Evolutionary conservation across 2,888 invertebrate genomes (phyloP).

Genomic region (Germaria angustata): DNA sequence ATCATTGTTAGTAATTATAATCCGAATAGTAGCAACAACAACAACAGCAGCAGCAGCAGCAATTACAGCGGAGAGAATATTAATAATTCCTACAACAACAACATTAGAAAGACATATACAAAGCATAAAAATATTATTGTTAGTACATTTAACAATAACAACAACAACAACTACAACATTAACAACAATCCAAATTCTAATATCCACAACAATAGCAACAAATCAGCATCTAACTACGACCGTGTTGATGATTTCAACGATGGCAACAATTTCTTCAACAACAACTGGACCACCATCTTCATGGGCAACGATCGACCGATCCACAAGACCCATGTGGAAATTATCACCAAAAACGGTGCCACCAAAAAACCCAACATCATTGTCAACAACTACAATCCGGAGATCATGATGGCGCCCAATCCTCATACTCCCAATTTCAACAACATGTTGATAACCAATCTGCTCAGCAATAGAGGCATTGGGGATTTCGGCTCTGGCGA

Average conservation of each 20-base stretch:
- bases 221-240: conserved; percentile 47
- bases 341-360: conserved; percentile 84
- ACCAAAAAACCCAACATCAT: conserved; percentile 84
- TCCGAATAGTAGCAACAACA: conserved; percentile 76
- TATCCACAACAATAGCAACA: conserved; percentile 21
- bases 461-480: conserved; percentile 73
- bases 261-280: conserved; percentile 74
- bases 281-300: conserved; percentile 76
- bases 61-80: conserved; percentile 40
- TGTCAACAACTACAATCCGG: conserved; percentile 82
- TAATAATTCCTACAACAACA: conserved; percentile 57
- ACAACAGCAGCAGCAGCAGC: conserved; percentile 69
- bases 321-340: conserved; percentile 85
- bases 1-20: conserved; percentile 79
- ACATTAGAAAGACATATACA: conserved; percentile 76
- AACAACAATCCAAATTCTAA: conserved; percentile 47
- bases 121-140: conserved; percentile 79
- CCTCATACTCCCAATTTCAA: conserved; percentile 77
- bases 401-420: conserved; percentile 77
- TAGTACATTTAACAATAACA: conserved; percentile 74
- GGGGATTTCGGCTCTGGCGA: conserved; percentile 65
- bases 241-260: conserved; percentile 68
- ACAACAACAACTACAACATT: conserved; percentile 68
- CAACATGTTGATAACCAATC: conserved; percentile 77
- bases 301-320: conserved; percentile 81